Conservation (phyloP, 2,888 invertebrate genomes). For the Chymomyza procnemis region DNA sequence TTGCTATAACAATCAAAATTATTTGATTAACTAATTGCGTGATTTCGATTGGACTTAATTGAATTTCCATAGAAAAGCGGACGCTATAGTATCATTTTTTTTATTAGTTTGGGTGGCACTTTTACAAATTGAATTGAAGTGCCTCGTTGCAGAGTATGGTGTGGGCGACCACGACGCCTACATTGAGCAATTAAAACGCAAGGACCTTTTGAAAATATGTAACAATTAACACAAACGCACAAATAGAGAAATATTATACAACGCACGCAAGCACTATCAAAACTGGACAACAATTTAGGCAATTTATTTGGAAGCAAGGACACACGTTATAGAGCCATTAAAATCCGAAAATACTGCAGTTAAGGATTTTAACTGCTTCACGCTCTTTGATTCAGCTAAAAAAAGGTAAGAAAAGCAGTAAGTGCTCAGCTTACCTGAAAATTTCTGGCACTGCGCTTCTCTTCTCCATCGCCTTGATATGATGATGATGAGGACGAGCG, state of each 20-base stretch:
- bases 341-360: neutral
- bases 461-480: constrained; percentile 70
- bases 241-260: neutral
- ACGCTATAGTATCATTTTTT: constrained; percentile 17
- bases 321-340: constrained; percentile 1
- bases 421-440: constrained; percentile 74
- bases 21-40: constrained; percentile 78
- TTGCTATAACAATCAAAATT: constrained; percentile 61
- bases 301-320: neutral
- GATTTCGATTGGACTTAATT: constrained; percentile 74
- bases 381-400: neutral
- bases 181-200: constrained; percentile 59
- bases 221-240: constrained; percentile 67
- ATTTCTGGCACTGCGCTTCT: constrained; percentile 74
- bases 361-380: neutral
- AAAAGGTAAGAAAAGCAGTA: constrained; percentile 4
- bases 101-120: constrained; percentile 53
- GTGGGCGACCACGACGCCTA: neutral
- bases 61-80: constrained; percentile 63
- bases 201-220: constrained; percentile 67
- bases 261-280: neutral
- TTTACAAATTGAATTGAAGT: constrained; percentile 60
- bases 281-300: neutral
- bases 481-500: constrained; percentile 70
- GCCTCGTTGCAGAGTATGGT: neutral